Evolutionary conservation across 1,140 invertebrate genomes (phyloP), one percentile per base, ranked within the genome.

Genomic region (Palaemon carinicauda): DNA sequence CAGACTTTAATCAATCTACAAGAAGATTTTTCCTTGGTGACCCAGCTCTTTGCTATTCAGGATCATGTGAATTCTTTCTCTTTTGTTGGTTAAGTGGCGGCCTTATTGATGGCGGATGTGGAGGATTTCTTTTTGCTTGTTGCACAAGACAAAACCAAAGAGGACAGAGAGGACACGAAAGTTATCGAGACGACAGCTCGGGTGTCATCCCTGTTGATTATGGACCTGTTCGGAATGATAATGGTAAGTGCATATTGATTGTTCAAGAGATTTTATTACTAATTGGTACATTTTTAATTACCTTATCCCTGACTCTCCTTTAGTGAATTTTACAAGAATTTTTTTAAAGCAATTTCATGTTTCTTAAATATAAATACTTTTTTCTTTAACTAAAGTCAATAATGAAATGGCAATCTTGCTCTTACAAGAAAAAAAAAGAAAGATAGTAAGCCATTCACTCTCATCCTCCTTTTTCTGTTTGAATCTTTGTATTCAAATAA

Each of bases 81-180:
- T 94, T 95, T 91, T 97, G 96, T 92, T 98, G 96, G 97, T 94
- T 98, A 93, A 94, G 95, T 69, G 96, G 96, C 88, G 97, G 97
- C 86, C 93, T 97, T 87, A 93, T 98, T 90, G 96, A 97, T 90
- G 96, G 95, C 90, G 94, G 95, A 90, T 98, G 96, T 92, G 93
- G 94, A 84, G 94, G 95, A 90, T 93, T 98, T 90, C 93, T 98
- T 89, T 96, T 95, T 91, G 96, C 96, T 87, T 98, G 97, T 93
- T 98, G 97, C 92, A 95, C 96, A 90, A 94, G 90, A n/a, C 90
- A 90, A 74, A 89, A 90, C 60, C 77, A 86, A 19, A 79, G 85
- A 73, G 88, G 84, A n/a, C 87, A 88, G 51, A 79, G 86, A 65
- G 75, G 83, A 80, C 94, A 95, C 90, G 93, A 95, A 90, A 94